A percentile compares a stretch with the other conserved stretches of the same genome.
Evolutionary conservation across 2,797 vertebrate species (phyloP).

Genomic region (Peromyscus melanophrys): DNA sequence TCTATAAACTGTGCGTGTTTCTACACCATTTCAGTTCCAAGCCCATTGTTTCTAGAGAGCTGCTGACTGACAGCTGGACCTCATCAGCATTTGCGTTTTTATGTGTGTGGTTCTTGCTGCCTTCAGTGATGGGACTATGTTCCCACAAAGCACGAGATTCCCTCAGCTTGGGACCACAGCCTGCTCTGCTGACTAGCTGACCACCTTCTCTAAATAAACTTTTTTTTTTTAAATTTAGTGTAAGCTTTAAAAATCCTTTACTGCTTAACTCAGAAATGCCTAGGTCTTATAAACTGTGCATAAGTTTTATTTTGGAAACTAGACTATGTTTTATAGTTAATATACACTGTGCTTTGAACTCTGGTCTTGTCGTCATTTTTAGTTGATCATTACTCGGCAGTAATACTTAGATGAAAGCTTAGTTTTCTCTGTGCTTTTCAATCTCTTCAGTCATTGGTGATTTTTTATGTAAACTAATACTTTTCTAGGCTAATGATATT

Average conservation of each 20-base stretch:
- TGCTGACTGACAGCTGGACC: neutral
- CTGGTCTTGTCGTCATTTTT: conserved; percentile 38
- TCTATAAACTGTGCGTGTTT: neutral
- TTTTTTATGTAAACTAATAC: conserved; percentile 1
- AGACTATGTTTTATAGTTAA: conserved; percentile 24
- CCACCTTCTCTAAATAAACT: neutral
- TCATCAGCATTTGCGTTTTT: conserved; percentile 31
- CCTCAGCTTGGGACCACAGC: neutral
- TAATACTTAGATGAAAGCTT: conserved; percentile 7
- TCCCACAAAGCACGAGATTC: conserved; percentile 6
- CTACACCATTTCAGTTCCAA: neutral
- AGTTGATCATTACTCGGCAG: neutral
- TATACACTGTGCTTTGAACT: conserved; percentile 35
- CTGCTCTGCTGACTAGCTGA: neutral
- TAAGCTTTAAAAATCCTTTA: conserved; percentile 38
- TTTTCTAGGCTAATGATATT: neutral
- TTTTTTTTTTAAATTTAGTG: neutral
- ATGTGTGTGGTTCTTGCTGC: neutral
- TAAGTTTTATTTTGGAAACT: conserved; percentile 32
- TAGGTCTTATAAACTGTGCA: neutral
- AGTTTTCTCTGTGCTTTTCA: conserved; percentile 23
- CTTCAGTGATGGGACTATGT: neutral
- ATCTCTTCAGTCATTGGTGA: conserved; percentile 32
- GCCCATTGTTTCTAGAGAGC: neutral
- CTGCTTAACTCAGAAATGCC: conserved; percentile 50